Conservation (phyloP, 2,888 invertebrate genomes). For the Diaprepes abbreviatus region DNA sequence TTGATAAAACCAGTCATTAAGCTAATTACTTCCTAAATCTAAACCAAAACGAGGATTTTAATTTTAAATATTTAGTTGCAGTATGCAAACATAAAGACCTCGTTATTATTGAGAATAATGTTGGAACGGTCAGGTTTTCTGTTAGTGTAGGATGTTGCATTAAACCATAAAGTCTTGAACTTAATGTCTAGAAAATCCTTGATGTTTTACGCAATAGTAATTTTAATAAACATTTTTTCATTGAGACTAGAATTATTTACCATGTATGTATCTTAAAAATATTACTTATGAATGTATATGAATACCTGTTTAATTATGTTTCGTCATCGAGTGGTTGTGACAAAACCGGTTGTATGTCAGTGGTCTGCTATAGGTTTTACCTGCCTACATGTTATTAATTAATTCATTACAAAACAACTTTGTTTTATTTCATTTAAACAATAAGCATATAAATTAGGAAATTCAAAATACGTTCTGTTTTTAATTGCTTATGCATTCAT, state of each 20-base stretch:
- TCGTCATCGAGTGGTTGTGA: conserved; percentile 41
- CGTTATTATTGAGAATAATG: no score
- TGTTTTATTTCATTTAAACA: background rate
- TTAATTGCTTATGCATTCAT: no score
- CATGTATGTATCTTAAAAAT: conserved; percentile 28
- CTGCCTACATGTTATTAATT: conserved; percentile 42
- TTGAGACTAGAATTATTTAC: conserved; percentile 33
- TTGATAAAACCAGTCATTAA: no score
- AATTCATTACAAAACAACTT: conserved; percentile 22
- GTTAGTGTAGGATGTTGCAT: conserved; percentile 1
- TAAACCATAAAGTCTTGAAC: conserved; percentile 26
- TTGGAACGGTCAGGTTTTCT: no score
- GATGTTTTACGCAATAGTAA: conserved; percentile 33
- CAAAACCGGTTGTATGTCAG: conserved; percentile 44
- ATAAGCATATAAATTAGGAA: background rate
- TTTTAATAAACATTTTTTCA: conserved; percentile 29
- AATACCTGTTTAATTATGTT: conserved; percentile 44
- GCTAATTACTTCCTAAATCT: no score
- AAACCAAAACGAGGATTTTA: no score
- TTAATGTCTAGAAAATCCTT: conserved; percentile 30
- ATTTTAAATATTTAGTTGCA: no score
- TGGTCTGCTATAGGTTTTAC: conserved; percentile 23
- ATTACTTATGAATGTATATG: conserved; percentile 37
- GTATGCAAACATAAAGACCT: no score
- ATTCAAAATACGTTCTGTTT: background rate